Conservation (phyloP, 1,140 invertebrate genomes). For the Leucophenga varia region DNA sequence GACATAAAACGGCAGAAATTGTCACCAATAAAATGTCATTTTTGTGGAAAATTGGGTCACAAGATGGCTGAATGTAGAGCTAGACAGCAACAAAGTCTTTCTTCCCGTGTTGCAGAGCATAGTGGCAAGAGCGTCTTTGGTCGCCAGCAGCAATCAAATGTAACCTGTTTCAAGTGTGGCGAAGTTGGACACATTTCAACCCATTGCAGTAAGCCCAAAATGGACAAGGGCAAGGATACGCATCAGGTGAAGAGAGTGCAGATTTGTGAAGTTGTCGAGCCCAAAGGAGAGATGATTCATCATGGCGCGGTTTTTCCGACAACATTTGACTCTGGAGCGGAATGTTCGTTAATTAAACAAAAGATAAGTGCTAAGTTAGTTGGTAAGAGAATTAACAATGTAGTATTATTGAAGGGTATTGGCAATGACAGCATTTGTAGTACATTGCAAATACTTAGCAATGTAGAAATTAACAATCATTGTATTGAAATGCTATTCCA, state of each 20-base stretch:
- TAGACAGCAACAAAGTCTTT: conserved; percentile 10
- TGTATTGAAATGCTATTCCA: conserved; percentile 21
- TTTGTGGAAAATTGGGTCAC: conserved; percentile 10
- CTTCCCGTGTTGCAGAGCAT: conserved; percentile 4
- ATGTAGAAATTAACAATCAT: conserved; percentile 8
- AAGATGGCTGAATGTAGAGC: conserved; percentile 12
- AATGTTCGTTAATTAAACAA: too few relatives aligned
- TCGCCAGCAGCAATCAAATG: conserved; percentile 8
- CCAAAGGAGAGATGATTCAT: conserved; percentile 7
- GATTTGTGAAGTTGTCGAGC: conserved; percentile 11
- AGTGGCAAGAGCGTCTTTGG: conserved; percentile 7
- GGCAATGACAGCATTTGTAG: conserved; percentile 1
- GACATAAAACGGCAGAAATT: conserved; percentile 7
- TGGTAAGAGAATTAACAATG: background rate
- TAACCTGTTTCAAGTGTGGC: conserved; percentile 12
- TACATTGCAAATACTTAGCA: background rate
- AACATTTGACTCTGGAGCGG: conserved; percentile 3
- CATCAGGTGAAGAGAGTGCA: conserved; percentile 7
- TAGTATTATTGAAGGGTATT: conserved; percentile 5
- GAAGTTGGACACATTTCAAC: conserved; percentile 9
- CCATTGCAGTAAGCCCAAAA: conserved; percentile 8
- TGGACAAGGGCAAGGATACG: conserved; percentile 7
- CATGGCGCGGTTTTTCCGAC: conserved; percentile 6
- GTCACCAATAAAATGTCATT: conserved; percentile 13
- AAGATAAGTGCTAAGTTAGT: too few relatives aligned